Base-by-base conservation (phyloP, 2,797 vertebrate species). In the Helicolenus hilgendorfi region DNA sequence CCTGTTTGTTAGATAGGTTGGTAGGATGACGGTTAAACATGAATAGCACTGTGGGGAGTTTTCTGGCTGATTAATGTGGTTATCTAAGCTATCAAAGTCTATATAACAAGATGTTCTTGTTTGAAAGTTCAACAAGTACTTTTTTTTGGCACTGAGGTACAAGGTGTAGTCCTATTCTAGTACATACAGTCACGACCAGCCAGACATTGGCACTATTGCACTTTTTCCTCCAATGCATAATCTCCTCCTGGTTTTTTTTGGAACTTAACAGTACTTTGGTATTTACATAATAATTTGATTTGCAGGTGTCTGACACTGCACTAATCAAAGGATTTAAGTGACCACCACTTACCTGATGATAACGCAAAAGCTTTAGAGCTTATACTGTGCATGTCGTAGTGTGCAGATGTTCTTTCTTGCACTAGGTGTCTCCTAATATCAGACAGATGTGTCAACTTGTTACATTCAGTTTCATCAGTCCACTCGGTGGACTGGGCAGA, bases 41-140 rank as follows among this genome's bases (percentile, higher is more conserved):
- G 49, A 13, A 2, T 26, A 10, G 35, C 35, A 29, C 29, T 86
- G 22, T 58, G 24, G 45, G 38, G 14, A 45, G n/a, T 11, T 11
- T 9, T 56, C 53, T 56, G 10, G 24, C 53, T 11, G 55, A 13
- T 24, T 38, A 26, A 45, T 71, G 20, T 31, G 41, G 29, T 84
- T 81, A 74, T 84, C 0, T 36, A 86, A 84, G 38, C 29, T 45
- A 84, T 77, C 13, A 70, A 18, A 38, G 5, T 41, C 62, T 11
- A 58, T 59, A 59, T 65, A 64, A 76, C 49, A 4, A 2, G 49
- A 35, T 35, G 9, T n/a, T 60, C 24, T 31, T 6, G 6, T 49
- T 29, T n/a, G 24, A 24, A 33, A 7, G 6, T 13, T 3, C 35
- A 63, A 4, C 14, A 29, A 38, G 4, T 38, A 41, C 11, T 22